phyloP scores from a whole-genome alignment of 64 coral and sea anemone species.

The Montipora cactus region DNA sequence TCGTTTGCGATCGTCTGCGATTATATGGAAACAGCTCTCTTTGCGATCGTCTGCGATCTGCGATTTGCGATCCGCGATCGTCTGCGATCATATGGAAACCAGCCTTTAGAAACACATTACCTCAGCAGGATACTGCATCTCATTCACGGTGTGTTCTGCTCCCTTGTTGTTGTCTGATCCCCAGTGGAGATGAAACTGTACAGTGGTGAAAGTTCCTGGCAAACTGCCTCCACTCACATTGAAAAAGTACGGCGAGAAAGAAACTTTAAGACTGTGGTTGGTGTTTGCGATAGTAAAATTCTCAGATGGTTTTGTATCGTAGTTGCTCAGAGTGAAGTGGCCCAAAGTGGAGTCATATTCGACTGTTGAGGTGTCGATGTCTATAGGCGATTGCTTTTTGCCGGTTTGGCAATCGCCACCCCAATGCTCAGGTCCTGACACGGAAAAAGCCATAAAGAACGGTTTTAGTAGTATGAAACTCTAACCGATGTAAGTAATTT shows the following conservation, averaged over 20 bases:
- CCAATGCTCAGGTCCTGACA: conserved; percentile 46
- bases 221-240: conserved; percentile 28
- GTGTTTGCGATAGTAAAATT: not conserved
- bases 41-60: too few species aligned
- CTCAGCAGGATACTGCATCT: conserved; percentile 18
- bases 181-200: conserved; percentile 50
- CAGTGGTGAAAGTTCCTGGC: too few species aligned
- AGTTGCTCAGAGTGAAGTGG: not conserved
- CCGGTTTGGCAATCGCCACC: not conserved
- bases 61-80: too few species aligned
- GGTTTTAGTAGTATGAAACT: not conserved
- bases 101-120: not conserved
- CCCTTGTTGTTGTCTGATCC: conserved; percentile 4
- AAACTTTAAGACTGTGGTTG: not conserved
- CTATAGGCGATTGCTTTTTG: conserved; percentile 30
- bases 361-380: not conserved
- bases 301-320: not conserved
- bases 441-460: not conserved
- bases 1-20: too few species aligned
- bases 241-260: not conserved
- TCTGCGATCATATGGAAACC: too few species aligned
- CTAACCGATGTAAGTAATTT: not conserved
- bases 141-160: conserved; percentile 50
- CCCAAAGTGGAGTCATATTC: not conserved
- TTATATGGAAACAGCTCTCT: too few species aligned